These are phyloP conservation scores for Nowickia ferox DNA, from an alignment of 2,888 invertebrate species.

Conservation along the genomic window DNA sequence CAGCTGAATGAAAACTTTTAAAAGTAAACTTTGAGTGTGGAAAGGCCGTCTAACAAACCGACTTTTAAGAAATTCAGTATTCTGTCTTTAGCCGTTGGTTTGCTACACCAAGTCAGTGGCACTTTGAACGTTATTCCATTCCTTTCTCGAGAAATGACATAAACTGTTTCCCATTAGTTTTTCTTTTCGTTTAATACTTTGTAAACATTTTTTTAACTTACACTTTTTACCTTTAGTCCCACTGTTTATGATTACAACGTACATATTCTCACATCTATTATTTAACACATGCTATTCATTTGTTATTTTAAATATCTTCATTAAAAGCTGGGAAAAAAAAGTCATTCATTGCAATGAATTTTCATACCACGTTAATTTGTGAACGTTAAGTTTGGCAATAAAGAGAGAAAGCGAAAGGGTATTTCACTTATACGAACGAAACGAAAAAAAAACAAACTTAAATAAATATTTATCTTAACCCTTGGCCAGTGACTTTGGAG, in stretches of 20 bases:
- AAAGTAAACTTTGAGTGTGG: too few species aligned
- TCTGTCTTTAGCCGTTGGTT: too few species aligned
- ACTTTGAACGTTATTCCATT: too few species aligned
- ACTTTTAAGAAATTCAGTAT: too few species aligned
- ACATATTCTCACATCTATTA: slow-evolving; percentile 12
- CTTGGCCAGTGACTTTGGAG: slow-evolving; percentile 24
- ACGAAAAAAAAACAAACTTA: neutral
- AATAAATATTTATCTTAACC: slow-evolving; percentile 57
- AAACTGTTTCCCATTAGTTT: too few species aligned
- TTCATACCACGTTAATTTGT: slow-evolving; percentile 11
- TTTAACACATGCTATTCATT: slow-evolving; percentile 7
- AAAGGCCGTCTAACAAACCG: too few species aligned
- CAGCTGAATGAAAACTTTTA: too few species aligned
- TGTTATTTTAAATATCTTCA: slow-evolving; percentile 54
- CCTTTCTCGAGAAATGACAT: too few species aligned
- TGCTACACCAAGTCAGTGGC: too few species aligned
- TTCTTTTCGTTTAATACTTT: neutral
- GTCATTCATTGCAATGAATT: neutral
- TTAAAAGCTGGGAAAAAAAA: slow-evolving; percentile 8
- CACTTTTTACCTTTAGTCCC: too few species aligned
- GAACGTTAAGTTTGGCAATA: neutral
- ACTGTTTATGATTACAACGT: too few species aligned
- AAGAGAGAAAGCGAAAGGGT: slow-evolving; percentile 16
- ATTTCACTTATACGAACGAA: slow-evolving; percentile 26
- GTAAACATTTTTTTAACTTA: neutral